Percentiles rank a stretch among this genome's conserved stretches.
phyloP scores from a whole-genome alignment of 2,888 invertebrate genomes.

The Pediacus dermestoides region DNA sequence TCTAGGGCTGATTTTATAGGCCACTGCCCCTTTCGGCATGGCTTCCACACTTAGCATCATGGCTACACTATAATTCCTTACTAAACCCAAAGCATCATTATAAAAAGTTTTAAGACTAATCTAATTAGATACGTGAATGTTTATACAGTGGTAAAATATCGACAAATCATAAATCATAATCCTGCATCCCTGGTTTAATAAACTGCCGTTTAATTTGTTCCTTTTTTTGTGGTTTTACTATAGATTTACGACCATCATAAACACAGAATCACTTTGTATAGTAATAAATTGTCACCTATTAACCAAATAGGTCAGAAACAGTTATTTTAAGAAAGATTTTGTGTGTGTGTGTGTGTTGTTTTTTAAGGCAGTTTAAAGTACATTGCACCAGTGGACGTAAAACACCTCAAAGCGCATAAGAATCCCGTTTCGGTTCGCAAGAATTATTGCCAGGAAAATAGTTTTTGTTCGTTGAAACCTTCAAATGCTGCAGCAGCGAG shows the following conservation, averaged over 20 bases:
- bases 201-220: slow-evolving; percentile 9
- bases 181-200: too few species aligned
- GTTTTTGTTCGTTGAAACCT: slow-evolving; percentile 35
- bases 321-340: slow-evolving; percentile 37
- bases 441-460: slow-evolving; percentile 45
- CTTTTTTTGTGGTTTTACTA: slow-evolving; percentile 19
- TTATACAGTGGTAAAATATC: too few species aligned
- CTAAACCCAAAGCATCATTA: too few species aligned
- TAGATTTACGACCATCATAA: slow-evolving; percentile 23
- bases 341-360: slow-evolving; percentile 20
- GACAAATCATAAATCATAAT: too few species aligned
- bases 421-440: slow-evolving; percentile 40
- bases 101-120: too few species aligned
- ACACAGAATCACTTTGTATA: slow-evolving; percentile 9
- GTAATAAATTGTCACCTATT: slow-evolving; percentile 43
- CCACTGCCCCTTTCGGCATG: slow-evolving; percentile 51
- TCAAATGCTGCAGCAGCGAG: slow-evolving; percentile 28
- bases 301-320: slow-evolving; percentile 44
- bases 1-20: slow-evolving; percentile 27
- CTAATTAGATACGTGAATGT: too few species aligned
- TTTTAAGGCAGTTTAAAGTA: slow-evolving; percentile 42
- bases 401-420: slow-evolving; percentile 39
- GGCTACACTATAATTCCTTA: too few species aligned
- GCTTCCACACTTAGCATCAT: slow-evolving; percentile 49
- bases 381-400: slow-evolving; percentile 41